Evolutionary conservation across 2,797 vertebrate species (phyloP).

Genomic region (Heterohyrax brucei): DNA sequence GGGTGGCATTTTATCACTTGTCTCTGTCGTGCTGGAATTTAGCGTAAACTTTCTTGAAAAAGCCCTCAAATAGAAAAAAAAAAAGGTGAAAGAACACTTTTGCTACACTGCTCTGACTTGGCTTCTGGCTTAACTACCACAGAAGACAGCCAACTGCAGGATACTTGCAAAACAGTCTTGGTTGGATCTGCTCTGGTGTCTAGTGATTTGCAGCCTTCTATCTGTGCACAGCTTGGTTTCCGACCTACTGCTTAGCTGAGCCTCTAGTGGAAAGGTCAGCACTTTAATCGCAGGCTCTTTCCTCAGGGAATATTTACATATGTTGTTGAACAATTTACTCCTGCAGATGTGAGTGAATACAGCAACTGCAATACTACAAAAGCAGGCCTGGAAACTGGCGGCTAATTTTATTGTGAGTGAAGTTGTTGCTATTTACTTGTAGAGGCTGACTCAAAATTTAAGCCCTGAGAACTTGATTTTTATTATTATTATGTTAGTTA

Average conservation of each 20-base stretch:
- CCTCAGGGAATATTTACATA: constrained; percentile 33
- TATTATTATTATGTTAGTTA: background rate
- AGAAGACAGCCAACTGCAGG: background rate
- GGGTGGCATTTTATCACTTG: fast-evolving
- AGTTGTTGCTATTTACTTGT: constrained; percentile 1
- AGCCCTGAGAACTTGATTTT: background rate
- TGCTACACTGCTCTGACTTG: background rate
- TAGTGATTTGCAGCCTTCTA: constrained; percentile 11
- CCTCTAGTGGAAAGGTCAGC: background rate
- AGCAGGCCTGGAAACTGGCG: constrained; percentile 7
- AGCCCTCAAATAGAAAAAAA: background rate
- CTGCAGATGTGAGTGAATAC: background rate
- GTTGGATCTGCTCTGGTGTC: background rate
- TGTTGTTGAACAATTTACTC: background rate
- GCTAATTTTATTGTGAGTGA: constrained; percentile 32
- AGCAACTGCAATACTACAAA: background rate
- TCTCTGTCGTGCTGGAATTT: background rate
- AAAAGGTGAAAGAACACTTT: background rate
- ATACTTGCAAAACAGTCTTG: background rate
- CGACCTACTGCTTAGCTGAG: background rate
- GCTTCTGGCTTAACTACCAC: no score
- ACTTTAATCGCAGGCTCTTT: background rate
- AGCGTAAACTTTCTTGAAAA: background rate
- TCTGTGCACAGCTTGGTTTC: constrained; percentile 18
- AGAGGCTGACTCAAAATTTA: background rate